Base-by-base conservation (phyloP, 2,113 vertebrate species). In the Tinamus guttatus region DNA sequence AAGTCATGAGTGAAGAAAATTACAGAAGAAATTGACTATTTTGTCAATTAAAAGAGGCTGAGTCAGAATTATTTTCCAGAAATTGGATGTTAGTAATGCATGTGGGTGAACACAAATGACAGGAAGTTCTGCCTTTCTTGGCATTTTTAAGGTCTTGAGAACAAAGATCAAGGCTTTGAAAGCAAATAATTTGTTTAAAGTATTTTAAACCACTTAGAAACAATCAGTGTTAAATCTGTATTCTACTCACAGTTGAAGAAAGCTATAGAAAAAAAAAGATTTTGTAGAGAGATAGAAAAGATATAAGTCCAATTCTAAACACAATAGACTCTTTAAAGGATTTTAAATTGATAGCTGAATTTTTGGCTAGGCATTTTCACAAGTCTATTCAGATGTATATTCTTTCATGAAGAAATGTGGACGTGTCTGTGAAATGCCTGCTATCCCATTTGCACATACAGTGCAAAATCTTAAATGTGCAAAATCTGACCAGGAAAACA, bases 1-100 rank as follows among this genome's bases (percentile, higher is more conserved):
- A 91, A 89, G 60, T 36, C 87, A 8, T 3, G 60, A 85, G n/a
- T 62, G 20, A 75, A 47, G 30, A 94, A 94, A 95, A 90, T 82
- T 90, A 60, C 17, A n/a, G 60, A 63, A 87, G 21, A 87, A 92
- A 85, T 40, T 69, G 70, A 30, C 43, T 75, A 30, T 92, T 70
- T 82, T 74, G 77, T 92, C 91, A 90, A 24, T 83, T 92, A 90
- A 81, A 94, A 94, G 64, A 85, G 30, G 43, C n/a, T 73, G 34
- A 93, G 75, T 74, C 27, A 79, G 59, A 94, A 85, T 84, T 92
- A 73, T 36, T 67, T 85, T 77, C 84, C 58, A 51, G 36, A 93
- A 70, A 76, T 62, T 5, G 17, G 81, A 89, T 87, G 47, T 69
- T 89, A 85, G 49, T 94, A 89, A 90, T 91, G 32, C n/a, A 28